Percentiles rank a stretch among this genome's conserved stretches.
Evolutionary conservation across 2,113 vertebrate genomes (phyloP).

Genomic region (Oncorhynchus mykiss): DNA sequence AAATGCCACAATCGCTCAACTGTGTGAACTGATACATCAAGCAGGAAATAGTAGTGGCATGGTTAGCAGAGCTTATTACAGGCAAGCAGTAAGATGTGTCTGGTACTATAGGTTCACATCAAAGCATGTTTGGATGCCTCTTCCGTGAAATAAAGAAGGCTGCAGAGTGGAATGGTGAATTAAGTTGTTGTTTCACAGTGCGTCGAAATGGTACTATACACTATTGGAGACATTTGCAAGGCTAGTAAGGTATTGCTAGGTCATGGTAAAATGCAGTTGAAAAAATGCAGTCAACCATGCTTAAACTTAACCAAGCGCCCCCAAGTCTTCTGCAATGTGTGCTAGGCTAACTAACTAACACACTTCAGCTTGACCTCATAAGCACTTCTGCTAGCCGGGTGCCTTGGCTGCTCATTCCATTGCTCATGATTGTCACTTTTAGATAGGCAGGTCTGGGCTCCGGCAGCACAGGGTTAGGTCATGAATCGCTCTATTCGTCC

Average conservation of each 20-base stretch:
- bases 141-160: no score
- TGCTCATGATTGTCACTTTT: no score
- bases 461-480: conserved; percentile 2
- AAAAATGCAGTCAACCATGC: not conserved
- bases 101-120: not conserved
- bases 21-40: not conserved
- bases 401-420: not conserved
- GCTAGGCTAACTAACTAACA: not conserved
- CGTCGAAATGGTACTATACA: no score
- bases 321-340: no score
- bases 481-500: not conserved
- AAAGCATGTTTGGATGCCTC: not conserved
- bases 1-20: not conserved
- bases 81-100: not conserved
- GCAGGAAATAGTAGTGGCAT: not conserved
- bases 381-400: not conserved
- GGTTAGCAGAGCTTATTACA: not conserved
- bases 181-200: no score
- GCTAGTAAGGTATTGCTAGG: no score
- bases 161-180: no score
- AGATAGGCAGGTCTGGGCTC: not conserved
- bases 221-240: no score
- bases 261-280: no score
- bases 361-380: conserved; percentile 5
- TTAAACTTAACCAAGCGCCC: no score